Evolutionary conservation across 2,113 vertebrate genomes (phyloP), one percentile per base, ranked within the genome.

Genomic region (Chaenogobius annularis): DNA sequence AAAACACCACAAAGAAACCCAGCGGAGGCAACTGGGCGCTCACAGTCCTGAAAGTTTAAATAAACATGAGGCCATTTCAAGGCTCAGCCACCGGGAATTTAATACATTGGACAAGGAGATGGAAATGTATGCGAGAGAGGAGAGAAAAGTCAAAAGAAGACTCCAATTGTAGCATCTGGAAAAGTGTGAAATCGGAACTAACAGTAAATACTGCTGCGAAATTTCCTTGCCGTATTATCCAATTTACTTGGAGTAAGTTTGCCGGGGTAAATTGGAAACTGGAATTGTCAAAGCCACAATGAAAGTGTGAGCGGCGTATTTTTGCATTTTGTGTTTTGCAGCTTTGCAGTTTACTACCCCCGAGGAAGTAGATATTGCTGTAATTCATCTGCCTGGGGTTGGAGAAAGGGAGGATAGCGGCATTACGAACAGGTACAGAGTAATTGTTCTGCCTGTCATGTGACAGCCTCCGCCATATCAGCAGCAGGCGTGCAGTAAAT

Each of bases 41-140:
- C 68, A 63, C 31, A 11, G 58, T 73, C 70, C 68, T 81, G 73
- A 23, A 55, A 66, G 76, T 87, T 89, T 90, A 91, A 88, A 90
- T 92, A 92, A 92, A 90, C 89, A 90, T 83, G 81, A 91, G 79
- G 87, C 84, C 62, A 46, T 88, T 88, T 82, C 80, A 66, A 72
- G 68, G 68, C 55, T 15, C 56, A 56, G 61, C 69, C 82, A 75
- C 78, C 55, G 12, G 83, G 77, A 83, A 81, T 55, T 81, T 75
- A 62, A 72, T 46, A 70, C 81, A 71, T 74, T 61, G 82, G 79
- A 79, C 70, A 40, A 67, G 77, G 70, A 70, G 68, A 22, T 37
- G 66, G 66, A 68, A 7, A 54, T 70, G 69, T 52, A 43, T 10
- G n/a, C 15, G 20, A 47, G 63, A 46, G 13, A 14, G n/a, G 23